Evolutionary conservation across 2,797 vertebrate species (phyloP).

Genomic region (Xerus rutilus): DNA sequence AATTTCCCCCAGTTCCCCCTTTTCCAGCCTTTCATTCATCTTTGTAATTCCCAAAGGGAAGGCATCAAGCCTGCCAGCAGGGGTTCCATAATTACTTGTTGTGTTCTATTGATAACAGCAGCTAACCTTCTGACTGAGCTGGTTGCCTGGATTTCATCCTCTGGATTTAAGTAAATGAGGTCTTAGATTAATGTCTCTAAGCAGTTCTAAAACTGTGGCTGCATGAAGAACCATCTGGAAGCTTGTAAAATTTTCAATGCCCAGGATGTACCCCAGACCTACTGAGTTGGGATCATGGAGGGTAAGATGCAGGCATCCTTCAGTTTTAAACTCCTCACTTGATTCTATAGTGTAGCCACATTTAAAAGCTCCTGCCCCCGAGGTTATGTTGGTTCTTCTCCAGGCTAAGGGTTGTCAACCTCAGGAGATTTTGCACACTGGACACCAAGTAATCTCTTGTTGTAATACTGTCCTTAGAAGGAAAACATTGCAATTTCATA

Average conservation of each 20-base stretch:
- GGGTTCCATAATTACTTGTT: not conserved
- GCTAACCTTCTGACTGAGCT: not conserved
- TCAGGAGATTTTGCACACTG: not conserved
- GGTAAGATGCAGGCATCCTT: not conserved
- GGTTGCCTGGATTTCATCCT: not conserved
- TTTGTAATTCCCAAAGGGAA: not conserved
- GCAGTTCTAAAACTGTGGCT: not conserved
- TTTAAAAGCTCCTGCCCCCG: not conserved
- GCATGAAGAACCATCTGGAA: not conserved
- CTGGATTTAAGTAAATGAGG: not conserved
- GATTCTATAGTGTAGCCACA: accelerated
- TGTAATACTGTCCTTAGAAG: slow-evolving; percentile 51
- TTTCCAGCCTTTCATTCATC: no score
- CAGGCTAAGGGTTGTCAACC: not conserved
- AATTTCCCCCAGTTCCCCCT: no score
- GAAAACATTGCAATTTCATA: slow-evolving; percentile 68
- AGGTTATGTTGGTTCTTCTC: not conserved
- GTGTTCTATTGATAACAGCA: not conserved
- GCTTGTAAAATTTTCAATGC: not conserved
- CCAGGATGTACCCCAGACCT: accelerated
- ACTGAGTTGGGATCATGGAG: not conserved
- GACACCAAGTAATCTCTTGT: not conserved
- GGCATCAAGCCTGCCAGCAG: not conserved
- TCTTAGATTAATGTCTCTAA: not conserved
- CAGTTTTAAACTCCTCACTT: not conserved